Percentiles rank a stretch among this genome's conserved stretches.
These are phyloP conservation scores for Peromyscus polionotus DNA, from an alignment of 2,113 vertebrate species.

Conservation along the genomic window DNA sequence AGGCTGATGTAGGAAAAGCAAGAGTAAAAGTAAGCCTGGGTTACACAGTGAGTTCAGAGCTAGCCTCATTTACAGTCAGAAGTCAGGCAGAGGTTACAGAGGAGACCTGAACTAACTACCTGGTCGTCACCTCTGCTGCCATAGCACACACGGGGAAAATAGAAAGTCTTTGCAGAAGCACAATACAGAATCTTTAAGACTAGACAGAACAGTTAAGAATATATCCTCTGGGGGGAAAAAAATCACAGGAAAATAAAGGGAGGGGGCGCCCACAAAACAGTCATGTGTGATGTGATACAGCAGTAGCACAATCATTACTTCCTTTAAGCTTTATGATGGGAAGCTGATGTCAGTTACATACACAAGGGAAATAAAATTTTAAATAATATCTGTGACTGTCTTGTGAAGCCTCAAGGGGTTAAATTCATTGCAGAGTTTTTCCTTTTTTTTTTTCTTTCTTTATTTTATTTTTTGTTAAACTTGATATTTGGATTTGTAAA, in stretches of 20 bases:
- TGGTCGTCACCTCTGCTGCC: neutral
- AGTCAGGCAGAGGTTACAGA: neutral
- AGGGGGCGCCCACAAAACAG: neutral
- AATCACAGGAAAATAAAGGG: neutral
- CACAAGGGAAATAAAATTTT: neutral
- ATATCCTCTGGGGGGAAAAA: neutral
- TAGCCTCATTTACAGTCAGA: neutral
- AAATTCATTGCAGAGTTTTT: constrained; percentile 38
- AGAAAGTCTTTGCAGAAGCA: neutral
- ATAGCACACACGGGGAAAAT: neutral
- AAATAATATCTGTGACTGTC: constrained; percentile 47
- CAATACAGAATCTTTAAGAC: neutral
- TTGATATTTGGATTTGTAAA: constrained; percentile 76
- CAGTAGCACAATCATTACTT: neutral
- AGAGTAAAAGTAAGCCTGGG: neutral
- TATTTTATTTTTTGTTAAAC: constrained; percentile 19
- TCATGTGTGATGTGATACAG: neutral
- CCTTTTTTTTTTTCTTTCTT: neutral
- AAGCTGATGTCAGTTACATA: neutral
- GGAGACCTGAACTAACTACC: neutral
- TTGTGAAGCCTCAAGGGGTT: constrained; percentile 48
- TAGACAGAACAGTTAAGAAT: neutral
- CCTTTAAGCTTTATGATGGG: neutral
- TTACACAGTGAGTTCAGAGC: neutral
- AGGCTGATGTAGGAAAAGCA: neutral